Percentiles rank a stretch among this genome's conserved stretches.
phyloP scores from a whole-genome alignment of 2,797 vertebrate genomes.

The Spheniscus humboldti region DNA sequence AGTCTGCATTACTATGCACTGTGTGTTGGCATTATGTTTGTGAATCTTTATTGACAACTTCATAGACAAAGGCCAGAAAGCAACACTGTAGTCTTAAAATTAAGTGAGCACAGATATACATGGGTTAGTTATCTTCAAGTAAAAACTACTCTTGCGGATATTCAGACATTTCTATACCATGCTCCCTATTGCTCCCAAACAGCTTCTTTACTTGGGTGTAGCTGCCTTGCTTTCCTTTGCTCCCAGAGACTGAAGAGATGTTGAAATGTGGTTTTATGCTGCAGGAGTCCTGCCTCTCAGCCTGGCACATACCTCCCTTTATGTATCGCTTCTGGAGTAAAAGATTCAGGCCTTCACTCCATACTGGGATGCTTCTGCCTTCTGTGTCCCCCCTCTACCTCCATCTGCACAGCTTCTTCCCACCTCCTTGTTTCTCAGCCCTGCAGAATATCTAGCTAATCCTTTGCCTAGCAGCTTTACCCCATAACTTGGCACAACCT shows the following conservation, averaged over 20 bases:
- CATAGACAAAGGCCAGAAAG: not conserved
- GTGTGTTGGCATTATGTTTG: not conserved
- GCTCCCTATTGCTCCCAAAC: not conserved
- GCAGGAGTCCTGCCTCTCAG: not conserved
- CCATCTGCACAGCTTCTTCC: not conserved
- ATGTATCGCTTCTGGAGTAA: too few relatives aligned
- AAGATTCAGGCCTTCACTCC: not conserved
- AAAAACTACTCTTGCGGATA: not conserved
- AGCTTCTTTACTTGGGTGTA: not conserved
- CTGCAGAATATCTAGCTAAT: not conserved
- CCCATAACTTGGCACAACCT: not conserved
- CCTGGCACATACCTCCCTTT: not conserved
- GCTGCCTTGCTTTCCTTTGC: not conserved
- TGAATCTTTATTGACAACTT: not conserved
- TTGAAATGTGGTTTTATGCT: not conserved
- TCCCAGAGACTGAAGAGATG: not conserved
- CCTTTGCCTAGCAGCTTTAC: not conserved
- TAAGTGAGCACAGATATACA: not conserved
- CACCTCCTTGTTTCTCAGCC: not conserved
- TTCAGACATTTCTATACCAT: not conserved
- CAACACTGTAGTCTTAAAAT: not conserved
- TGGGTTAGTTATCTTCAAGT: not conserved
- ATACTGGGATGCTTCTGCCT: not conserved
- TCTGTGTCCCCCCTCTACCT: too few relatives aligned
- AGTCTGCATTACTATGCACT: accelerated